phyloP scores from a whole-genome alignment of 1,140 invertebrate species.

The Zophobas atratus region DNA sequence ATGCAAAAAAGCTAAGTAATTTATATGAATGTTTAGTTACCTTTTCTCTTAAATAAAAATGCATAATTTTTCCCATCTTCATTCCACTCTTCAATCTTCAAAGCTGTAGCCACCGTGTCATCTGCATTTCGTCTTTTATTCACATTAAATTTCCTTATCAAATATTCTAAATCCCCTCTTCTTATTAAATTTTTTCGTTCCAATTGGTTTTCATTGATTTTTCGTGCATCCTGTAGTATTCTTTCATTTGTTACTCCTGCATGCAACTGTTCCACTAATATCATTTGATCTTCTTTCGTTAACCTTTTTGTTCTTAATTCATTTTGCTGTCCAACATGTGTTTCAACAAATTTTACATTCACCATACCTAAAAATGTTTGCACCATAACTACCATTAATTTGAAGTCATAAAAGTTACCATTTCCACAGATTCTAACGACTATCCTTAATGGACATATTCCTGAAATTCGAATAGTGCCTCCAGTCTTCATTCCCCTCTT shows the following conservation, averaged over 20 bases:
- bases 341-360: conserved; percentile 43
- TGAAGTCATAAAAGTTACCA: conserved; percentile 23
- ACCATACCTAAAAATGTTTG: conserved; percentile 2
- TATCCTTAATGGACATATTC: conserved; percentile 44
- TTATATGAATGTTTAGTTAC: not conserved
- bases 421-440: conserved; percentile 25
- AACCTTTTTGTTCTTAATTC: conserved; percentile 44
- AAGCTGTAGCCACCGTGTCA: conserved; percentile 44
- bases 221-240: conserved; percentile 49
- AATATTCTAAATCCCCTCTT: conserved; percentile 42
- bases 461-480: conserved; percentile 47
- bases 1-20: too few relatives aligned
- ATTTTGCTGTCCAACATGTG: conserved; percentile 48
- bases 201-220: conserved; percentile 6
- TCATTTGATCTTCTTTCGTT: conserved; percentile 32
- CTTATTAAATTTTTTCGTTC: conserved; percentile 44
- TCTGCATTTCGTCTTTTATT: conserved; percentile 40
- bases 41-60: conserved; percentile 51
- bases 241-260: conserved; percentile 34
- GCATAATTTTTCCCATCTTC: conserved; percentile 46
- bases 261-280: conserved; percentile 43
- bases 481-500: conserved; percentile 27
- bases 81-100: conserved; percentile 52
- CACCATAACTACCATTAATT: not conserved
- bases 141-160: conserved; percentile 47